phyloP scores from a whole-genome alignment of 2,888 invertebrate genomes.

The Drosophila monieri region DNA sequence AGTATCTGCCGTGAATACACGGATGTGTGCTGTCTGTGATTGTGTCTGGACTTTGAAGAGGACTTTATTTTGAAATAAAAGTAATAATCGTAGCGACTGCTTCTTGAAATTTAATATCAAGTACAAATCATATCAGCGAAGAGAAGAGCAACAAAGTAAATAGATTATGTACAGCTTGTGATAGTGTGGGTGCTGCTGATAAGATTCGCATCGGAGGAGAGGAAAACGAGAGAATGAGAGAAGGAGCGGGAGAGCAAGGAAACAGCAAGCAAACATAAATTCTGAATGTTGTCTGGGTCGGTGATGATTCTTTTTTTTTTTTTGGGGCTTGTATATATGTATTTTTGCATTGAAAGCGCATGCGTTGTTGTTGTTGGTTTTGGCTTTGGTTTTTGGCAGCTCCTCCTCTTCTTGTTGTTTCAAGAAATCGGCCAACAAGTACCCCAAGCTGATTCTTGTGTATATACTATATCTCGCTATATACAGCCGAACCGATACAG shows the following conservation, averaged over 20 bases:
- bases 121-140: slow-evolving; percentile 54
- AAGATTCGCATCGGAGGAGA: slow-evolving; percentile 49
- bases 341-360: slow-evolving; percentile 53
- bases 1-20: slow-evolving; percentile 17
- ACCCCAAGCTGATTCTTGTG: slow-evolving; percentile 39
- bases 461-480: slow-evolving; percentile 8
- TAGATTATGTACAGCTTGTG: slow-evolving; percentile 1
- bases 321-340: slow-evolving; percentile 23
- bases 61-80: too few relatives aligned
- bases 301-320: slow-evolving; percentile 40
- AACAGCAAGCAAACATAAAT: slow-evolving; percentile 50
- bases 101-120: slow-evolving; percentile 16
- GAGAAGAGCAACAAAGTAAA: slow-evolving; percentile 19
- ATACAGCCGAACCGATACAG: slow-evolving; percentile 15
- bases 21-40: slow-evolving; percentile 22
- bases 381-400: slow-evolving; percentile 18
- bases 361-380: slow-evolving; percentile 60
- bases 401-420: background rate
- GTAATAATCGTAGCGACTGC: too few relatives aligned
- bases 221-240: slow-evolving; percentile 27
- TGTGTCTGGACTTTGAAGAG: too few relatives aligned
- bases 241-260: background rate
- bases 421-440: slow-evolving; percentile 65
- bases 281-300: slow-evolving; percentile 59
- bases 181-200: slow-evolving; percentile 53